Base-by-base conservation (phyloP, 2,888 invertebrate species). In the Xestia ashworthii region DNA sequence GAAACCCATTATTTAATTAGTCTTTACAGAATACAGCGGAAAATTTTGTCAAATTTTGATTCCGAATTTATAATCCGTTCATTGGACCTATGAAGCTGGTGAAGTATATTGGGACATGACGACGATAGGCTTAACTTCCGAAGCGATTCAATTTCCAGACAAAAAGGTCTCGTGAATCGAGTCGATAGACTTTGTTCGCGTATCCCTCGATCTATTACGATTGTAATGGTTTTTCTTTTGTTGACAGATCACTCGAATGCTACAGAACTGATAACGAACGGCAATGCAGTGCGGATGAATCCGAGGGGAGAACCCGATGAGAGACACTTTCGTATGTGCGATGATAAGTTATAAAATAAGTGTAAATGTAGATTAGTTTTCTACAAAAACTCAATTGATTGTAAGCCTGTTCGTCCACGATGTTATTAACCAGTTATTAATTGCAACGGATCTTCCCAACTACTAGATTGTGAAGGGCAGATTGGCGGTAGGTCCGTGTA, bases 191-290 rank as follows among this genome's bases (percentile, higher is more conserved):
- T 55, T 71, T 67, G 46, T 71, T 41, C 16, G 60, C 14, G 44
- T 46, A 38, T 44, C 50, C 6, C n/a, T 44, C 38, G 14, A 64
- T 64, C 16, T 55, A 60, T 65, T 6, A 60, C 50, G 46, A 62
- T 74, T 41, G 32, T 80, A 72, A 74, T 68, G 32, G 74, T 75
- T 84, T 76, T 81, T 78, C 79, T 71, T 62, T 87, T 90, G 80
- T 92, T 90, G 55, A 65, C 94, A 95, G 95, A 94, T 85, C 89
- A 92, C 85, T 94, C 94, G 65, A 94, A 94, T 82, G 93, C 92
- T 44, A 93, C 93, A 62, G 93, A 95, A 89, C 88, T 94, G 85
- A 85, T 93, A 68, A 92, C 88, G 12, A 95, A 95, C 80, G 94
- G 95, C 65, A 94, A 93, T 66, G 88, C 88, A 72, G 91, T 95